phyloP scores from a whole-genome alignment of 2,888 invertebrate genomes.

The Quadroppia sp. region DNA sequence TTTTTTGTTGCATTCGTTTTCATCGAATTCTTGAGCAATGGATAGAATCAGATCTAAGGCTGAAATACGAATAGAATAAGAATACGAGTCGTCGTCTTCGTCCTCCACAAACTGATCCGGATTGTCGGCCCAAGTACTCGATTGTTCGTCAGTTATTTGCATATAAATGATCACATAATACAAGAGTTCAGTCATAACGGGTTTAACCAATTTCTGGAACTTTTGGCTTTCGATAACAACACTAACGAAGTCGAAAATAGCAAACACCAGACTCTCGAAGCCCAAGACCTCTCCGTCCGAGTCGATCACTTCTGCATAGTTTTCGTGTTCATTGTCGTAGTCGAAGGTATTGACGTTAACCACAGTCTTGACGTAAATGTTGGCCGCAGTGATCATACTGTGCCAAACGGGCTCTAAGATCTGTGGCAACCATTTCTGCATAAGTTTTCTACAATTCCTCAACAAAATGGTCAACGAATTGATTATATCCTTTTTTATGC shows the following conservation, averaged over 20 bases:
- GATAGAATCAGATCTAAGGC: slow-evolving; percentile 62
- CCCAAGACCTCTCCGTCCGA: slow-evolving; percentile 64
- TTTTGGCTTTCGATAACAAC: slow-evolving; percentile 61
- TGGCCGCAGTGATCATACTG: slow-evolving; percentile 64
- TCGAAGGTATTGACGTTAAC: slow-evolving; percentile 55
- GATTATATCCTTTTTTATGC: slow-evolving; percentile 63
- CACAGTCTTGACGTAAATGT: slow-evolving; percentile 62
- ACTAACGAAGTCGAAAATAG: slow-evolving; percentile 65
- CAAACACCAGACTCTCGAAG: slow-evolving; percentile 63
- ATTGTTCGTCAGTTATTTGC: slow-evolving; percentile 67
- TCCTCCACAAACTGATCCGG: slow-evolving; percentile 64
- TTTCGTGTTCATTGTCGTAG: slow-evolving; percentile 54
- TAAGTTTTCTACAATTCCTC: slow-evolving; percentile 61
- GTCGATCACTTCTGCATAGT: slow-evolving; percentile 60
- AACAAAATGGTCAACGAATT: slow-evolving; percentile 62
- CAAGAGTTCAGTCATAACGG: slow-evolving; percentile 62
- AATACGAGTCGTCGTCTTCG: slow-evolving; percentile 63
- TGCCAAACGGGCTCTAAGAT: slow-evolving; percentile 66
- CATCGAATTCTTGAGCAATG: slow-evolving; percentile 59
- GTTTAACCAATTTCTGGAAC: slow-evolving; percentile 60
- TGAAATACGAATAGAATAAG: slow-evolving; percentile 63
- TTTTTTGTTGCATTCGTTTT: slow-evolving; percentile 50
- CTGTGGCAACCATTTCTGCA: slow-evolving; percentile 61
- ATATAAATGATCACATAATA: slow-evolving; percentile 64
- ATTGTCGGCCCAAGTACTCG: slow-evolving; percentile 61